These are phyloP conservation scores for Eurypyga helias DNA, from an alignment of 2,113 vertebrate genomes.

Conservation along the genomic window DNA sequence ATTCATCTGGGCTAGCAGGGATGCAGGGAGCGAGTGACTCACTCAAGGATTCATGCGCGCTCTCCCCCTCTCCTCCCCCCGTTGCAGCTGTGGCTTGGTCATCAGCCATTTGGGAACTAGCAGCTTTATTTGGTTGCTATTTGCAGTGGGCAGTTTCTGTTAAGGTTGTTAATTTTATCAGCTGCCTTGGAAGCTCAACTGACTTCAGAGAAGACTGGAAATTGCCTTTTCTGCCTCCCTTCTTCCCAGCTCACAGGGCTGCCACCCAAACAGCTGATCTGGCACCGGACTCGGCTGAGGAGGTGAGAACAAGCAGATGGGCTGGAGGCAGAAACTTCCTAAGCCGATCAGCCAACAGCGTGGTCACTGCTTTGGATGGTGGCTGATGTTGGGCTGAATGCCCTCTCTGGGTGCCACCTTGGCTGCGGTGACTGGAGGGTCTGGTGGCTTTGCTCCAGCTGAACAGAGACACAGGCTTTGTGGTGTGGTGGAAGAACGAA, in stretches of 20 bases:
- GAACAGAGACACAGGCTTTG: background rate
- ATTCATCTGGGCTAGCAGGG: slow-evolving; percentile 63
- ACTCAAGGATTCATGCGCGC: background rate
- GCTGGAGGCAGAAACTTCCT: slow-evolving; percentile 6
- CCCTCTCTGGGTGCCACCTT: background rate
- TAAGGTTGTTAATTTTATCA: slow-evolving; percentile 54
- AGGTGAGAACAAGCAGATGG: slow-evolving; percentile 59
- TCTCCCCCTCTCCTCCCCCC: background rate
- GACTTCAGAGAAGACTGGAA: background rate
- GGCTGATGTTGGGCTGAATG: background rate
- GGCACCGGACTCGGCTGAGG: background rate
- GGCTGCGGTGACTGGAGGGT: background rate
- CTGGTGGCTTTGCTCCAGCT: background rate
- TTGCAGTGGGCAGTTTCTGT: slow-evolving; percentile 46
- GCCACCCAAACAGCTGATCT: slow-evolving; percentile 40
- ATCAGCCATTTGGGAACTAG: slow-evolving; percentile 59
- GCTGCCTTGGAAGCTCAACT: slow-evolving; percentile 2
- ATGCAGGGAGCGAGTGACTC: slow-evolving; percentile 61
- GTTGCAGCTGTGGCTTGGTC: slow-evolving; percentile 50
- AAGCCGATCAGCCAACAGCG: background rate
- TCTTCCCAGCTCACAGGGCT: background rate
- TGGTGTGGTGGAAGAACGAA: background rate
- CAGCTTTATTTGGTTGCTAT: slow-evolving; percentile 62
- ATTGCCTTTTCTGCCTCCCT: slow-evolving; percentile 9
- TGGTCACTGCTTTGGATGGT: background rate